Base-by-base conservation (phyloP, 2,888 invertebrate species). In the Cheilosia grossa region DNA sequence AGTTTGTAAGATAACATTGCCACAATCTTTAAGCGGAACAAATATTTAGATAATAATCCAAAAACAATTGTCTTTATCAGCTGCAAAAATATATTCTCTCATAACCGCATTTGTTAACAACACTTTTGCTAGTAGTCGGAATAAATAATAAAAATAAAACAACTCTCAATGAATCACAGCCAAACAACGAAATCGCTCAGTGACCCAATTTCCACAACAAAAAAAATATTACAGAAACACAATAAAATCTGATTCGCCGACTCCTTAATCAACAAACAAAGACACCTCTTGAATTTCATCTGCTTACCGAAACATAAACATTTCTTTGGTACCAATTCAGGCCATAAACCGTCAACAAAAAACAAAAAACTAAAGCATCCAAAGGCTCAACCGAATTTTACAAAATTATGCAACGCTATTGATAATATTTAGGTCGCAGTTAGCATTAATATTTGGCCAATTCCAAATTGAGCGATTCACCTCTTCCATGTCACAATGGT, bases 391-490 rank as follows among this genome's bases (percentile, higher is more conserved):
- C n/a, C 21, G 24, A 73, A 53, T 53, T 53, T 27, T 30, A 5
- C 15, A 30, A 73, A 66, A 66, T 74, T 74, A 74, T 74, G 74
- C 74, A 74, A 74, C 49, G 1, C 9, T 40, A 15, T 49, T 17
- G 40, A 40, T 13, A 17, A 17, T 27, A 66, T 66, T 44, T 47
- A 21, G 74, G 49, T 37, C 64, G 66, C 21, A 49, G 64, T 74
- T 58, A 66, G 66, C 56, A 66, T 74, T 40, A 21, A 49, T 19
- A 58, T 56, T 40, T 49, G 49, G 13, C 40, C 19, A 58, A 58
- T 53, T 19, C 17, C n/a, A 56, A 17, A 30, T 54, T 54, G 4
- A 2, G 54, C 15, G 30, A 40, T n/a, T 30, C 44, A 30, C 58
- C 21, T 21, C 21, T 37, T 21, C 44, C 54, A 61, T 33, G 72